A percentile compares a stretch with the other conserved stretches of the same genome.
These are phyloP conservation scores for Melieria picta DNA, from an alignment of 2,888 invertebrate genomes.

Conservation along the genomic window DNA sequence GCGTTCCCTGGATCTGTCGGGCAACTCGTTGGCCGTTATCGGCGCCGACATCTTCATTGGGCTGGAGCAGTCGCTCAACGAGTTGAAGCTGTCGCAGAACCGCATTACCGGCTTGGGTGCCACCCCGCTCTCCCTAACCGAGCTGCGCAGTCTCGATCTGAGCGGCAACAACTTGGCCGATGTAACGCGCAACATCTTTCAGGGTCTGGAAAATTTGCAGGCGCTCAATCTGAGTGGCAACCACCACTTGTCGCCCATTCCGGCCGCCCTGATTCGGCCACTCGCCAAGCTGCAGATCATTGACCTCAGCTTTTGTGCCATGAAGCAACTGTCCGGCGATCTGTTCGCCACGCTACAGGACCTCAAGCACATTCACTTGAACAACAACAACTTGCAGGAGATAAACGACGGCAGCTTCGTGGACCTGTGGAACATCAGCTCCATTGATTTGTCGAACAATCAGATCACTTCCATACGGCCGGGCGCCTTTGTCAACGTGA, in stretches of 20 bases:
- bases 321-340: constrained; percentile 79
- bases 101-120: constrained; percentile 75
- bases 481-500: constrained; percentile 81
- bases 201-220: constrained; percentile 73
- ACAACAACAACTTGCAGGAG: constrained; percentile 80
- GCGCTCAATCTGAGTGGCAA: constrained; percentile 83
- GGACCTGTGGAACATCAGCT: constrained; percentile 78
- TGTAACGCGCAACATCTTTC: constrained; percentile 75
- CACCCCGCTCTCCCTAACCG: constrained; percentile 72
- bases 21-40: constrained; percentile 79
- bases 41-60: constrained; percentile 81
- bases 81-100: constrained; percentile 79
- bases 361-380: constrained; percentile 75
- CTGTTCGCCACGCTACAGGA: constrained; percentile 75
- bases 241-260: constrained; percentile 73
- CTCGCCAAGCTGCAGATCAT: constrained; percentile 75
- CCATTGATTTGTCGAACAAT: constrained; percentile 82
- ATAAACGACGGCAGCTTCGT: constrained; percentile 81
- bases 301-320: constrained; percentile 79
- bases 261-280: constrained; percentile 76
- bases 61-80: constrained; percentile 77
- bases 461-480: constrained; percentile 79
- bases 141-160: constrained; percentile 77
- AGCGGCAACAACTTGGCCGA: constrained; percentile 83
- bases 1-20: constrained; percentile 77